Percentiles rank a stretch among this genome's conserved stretches.
Evolutionary conservation across 2,113 vertebrate genomes (phyloP).

Genomic region (Myrmecophaga tridactyla): DNA sequence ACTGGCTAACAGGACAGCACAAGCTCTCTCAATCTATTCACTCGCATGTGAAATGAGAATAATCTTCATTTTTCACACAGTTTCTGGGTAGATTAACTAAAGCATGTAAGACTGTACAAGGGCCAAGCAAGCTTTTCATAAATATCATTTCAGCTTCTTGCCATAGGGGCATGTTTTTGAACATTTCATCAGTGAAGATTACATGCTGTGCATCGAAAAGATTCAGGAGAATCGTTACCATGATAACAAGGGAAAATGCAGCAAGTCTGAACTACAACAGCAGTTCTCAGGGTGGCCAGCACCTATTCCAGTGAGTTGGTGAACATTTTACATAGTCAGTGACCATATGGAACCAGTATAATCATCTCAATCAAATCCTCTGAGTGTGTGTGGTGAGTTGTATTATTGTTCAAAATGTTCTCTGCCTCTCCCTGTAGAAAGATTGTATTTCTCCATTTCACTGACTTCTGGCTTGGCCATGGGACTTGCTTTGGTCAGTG

Average conservation of each 20-base stretch:
- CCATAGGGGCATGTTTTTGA: neutral
- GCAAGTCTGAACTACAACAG: neutral
- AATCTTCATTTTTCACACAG: neutral
- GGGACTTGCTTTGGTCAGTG: neutral
- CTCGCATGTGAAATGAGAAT: slow-evolving; percentile 35
- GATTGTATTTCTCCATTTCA: neutral
- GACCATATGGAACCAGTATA: neutral
- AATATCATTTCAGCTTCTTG: neutral
- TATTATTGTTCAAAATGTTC: neutral
- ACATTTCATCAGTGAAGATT: neutral
- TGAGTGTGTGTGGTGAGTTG: neutral
- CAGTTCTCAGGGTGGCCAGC: neutral
- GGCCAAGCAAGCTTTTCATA: neutral
- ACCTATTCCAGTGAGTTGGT: neutral
- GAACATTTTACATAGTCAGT: neutral
- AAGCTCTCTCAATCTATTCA: neutral
- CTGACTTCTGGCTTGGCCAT: neutral
- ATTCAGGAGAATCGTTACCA: neutral
- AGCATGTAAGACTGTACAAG: neutral
- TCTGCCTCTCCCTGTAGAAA: neutral
- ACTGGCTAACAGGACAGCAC: neutral
- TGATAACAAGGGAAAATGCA: neutral
- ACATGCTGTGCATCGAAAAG: neutral
- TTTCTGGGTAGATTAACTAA: neutral
- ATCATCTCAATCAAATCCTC: neutral